These are phyloP conservation scores for Pachliopta kotzebuea DNA, from an alignment of 2,888 invertebrate species.

Conservation along the genomic window DNA sequence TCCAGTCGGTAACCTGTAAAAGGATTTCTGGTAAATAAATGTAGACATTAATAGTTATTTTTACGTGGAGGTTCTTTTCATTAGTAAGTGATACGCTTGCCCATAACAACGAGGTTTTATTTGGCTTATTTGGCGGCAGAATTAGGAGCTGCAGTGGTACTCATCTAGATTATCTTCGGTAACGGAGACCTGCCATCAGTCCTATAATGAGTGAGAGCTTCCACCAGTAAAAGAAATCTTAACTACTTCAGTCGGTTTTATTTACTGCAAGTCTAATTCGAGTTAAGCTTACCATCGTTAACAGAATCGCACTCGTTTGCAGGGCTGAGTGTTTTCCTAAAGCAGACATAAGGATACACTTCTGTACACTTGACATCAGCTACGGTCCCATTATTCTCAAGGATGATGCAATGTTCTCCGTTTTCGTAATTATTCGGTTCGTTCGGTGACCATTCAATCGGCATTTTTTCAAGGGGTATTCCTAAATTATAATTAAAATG, in stretches of 20 bases:
- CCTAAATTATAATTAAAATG: constrained; percentile 25
- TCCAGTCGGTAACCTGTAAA: background rate
- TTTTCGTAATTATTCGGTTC: constrained; percentile 32
- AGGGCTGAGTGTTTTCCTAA: constrained; percentile 24
- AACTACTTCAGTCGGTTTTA: no score
- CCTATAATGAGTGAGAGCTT: no score
- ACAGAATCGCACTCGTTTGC: constrained; percentile 15
- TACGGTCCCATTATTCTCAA: constrained; percentile 24
- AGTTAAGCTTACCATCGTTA: background rate
- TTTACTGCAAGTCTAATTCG: no score
- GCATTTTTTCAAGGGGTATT: constrained; percentile 30
- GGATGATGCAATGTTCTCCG: constrained; percentile 30
- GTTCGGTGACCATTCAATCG: constrained; percentile 29
- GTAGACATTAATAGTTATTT: no score
- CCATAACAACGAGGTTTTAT: no score
- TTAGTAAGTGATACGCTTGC: no score
- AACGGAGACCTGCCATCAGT: no score
- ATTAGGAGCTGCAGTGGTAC: no score
- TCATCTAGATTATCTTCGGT: no score
- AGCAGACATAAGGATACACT: constrained; percentile 33
- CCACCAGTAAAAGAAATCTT: no score
- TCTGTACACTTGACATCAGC: constrained; percentile 32
- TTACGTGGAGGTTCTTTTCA: no score
- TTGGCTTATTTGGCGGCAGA: no score
- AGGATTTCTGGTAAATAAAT: background rate